A percentile compares a stretch with the other conserved stretches of the same genome.
phyloP scores from a whole-genome alignment of 2,797 vertebrate species.

The Melanotaenia nigrans region DNA sequence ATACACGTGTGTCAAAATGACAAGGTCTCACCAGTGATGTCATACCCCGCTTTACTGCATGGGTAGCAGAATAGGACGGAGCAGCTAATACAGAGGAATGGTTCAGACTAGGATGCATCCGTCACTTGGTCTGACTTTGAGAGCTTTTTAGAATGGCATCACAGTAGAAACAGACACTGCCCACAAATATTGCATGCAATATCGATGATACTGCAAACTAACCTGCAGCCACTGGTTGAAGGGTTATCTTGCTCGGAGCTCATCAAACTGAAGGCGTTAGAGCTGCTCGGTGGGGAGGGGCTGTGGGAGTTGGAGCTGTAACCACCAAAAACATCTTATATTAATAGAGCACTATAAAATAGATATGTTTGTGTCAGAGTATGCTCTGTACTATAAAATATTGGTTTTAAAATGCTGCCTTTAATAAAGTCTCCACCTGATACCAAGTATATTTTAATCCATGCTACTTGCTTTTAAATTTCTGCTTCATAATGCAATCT shows the following conservation, averaged over 20 bases:
- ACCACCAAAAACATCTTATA: constrained; percentile 24
- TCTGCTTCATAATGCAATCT: too few species aligned
- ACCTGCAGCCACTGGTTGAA: constrained; percentile 92
- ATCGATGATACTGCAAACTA: constrained; percentile 26
- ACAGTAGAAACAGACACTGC: not conserved
- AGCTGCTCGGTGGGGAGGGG: constrained; percentile 83
- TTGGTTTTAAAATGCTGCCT: too few species aligned
- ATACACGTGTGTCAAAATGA: constrained; percentile 54
- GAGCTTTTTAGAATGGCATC: not conserved
- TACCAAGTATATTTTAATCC: too few species aligned
- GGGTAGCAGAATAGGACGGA: constrained; percentile 1
- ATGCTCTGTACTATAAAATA: too few species aligned
- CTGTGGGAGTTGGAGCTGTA: constrained; percentile 87
- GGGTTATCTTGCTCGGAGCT: constrained; percentile 90
- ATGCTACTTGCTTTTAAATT: too few species aligned
- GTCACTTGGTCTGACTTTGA: not conserved
- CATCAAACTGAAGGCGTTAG: constrained; percentile 88
- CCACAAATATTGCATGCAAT: not conserved
- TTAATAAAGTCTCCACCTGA: too few species aligned
- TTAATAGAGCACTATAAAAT: constrained; percentile 12
- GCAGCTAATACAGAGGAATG: not conserved
- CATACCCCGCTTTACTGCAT: constrained; percentile 15
- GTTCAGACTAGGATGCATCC: not conserved
- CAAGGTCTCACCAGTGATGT: constrained; percentile 31
- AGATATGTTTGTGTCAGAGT: too few species aligned